A percentile compares a stretch with the other conserved stretches of the same genome.
Evolutionary conservation across 2,888 invertebrate genomes (phyloP).

Genomic region (Campoplex capitator): DNA sequence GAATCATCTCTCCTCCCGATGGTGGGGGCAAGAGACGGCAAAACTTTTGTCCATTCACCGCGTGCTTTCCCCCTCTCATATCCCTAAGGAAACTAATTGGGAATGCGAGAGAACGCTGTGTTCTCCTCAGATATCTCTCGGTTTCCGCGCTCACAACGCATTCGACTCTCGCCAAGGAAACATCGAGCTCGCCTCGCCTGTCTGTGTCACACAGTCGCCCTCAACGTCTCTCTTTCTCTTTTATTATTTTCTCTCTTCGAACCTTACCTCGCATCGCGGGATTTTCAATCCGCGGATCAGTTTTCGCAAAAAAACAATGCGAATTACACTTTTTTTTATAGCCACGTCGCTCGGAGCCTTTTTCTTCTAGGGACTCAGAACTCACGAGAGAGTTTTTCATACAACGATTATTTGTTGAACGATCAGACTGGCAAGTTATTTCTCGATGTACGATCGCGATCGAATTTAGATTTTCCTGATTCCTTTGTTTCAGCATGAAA

Average conservation of each 20-base stretch:
- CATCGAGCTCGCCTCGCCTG: not conserved
- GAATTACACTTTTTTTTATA: not conserved
- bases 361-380: not conserved
- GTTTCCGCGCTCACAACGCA: slow-evolving; percentile 49
- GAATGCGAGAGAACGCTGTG: slow-evolving; percentile 73
- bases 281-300: not conserved
- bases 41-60: slow-evolving; percentile 83
- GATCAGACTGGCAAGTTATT: not conserved
- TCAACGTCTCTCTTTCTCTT: not conserved
- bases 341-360: not conserved
- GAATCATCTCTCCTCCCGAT: slow-evolving; percentile 55
- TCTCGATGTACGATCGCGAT: not conserved
- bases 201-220: not conserved
- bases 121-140: slow-evolving; percentile 25
- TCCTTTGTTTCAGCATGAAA: slow-evolving; percentile 19
- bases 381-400: not conserved
- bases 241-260: not conserved
- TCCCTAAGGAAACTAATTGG: slow-evolving; percentile 76
- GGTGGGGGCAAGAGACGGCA: slow-evolving; percentile 71
- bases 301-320: not conserved
- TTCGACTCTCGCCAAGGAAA: slow-evolving; percentile 49
- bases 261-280: not conserved
- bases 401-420: not conserved
- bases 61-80: slow-evolving; percentile 13
- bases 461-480: not conserved